Evolutionary conservation across 2,888 invertebrate species (phyloP).

Genomic region (Vannuccia rotundouncinata): DNA sequence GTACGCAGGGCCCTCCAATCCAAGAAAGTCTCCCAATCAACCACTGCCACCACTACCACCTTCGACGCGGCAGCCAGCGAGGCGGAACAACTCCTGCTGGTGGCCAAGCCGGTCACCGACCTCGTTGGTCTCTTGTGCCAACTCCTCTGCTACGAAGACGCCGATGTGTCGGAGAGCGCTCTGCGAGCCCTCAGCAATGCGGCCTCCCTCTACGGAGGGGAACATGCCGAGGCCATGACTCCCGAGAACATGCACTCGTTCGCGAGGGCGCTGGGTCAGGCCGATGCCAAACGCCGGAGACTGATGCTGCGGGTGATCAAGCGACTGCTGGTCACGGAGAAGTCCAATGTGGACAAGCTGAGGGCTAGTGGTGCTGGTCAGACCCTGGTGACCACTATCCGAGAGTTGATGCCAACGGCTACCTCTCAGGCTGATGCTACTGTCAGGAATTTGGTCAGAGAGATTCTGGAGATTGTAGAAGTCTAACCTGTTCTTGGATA

Average conservation of each 20-base stretch:
- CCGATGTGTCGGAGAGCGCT: slow-evolving; percentile 51
- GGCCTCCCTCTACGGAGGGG: slow-evolving; percentile 57
- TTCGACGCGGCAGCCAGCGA: slow-evolving; percentile 40
- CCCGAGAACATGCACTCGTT: slow-evolving; percentile 52
- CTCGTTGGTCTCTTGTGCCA: slow-evolving; percentile 50
- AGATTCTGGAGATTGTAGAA: slow-evolving; percentile 10
- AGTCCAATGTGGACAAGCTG: background rate
- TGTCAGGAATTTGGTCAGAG: slow-evolving; percentile 19
- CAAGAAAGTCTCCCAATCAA: slow-evolving; percentile 49
- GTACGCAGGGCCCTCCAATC: slow-evolving; percentile 54
- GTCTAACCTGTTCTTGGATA: too few species aligned
- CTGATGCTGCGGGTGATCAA: slow-evolving; percentile 54
- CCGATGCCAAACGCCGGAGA: slow-evolving; percentile 54
- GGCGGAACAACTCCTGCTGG: slow-evolving; percentile 51
- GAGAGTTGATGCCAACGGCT: background rate
- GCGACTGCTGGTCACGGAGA: slow-evolving; percentile 45
- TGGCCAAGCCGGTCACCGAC: slow-evolving; percentile 53
- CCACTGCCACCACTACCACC: slow-evolving; percentile 25
- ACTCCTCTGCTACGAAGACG: slow-evolving; percentile 52
- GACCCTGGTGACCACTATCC: background rate
- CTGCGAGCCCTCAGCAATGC: slow-evolving; percentile 52
- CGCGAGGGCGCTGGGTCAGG: slow-evolving; percentile 48
- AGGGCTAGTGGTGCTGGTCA: background rate
- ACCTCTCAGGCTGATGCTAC: slow-evolving; percentile 21
- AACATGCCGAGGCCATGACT: slow-evolving; percentile 49